Percentiles rank a stretch among this genome's conserved stretches.
Conservation (phyloP, 2,797 vertebrate species). For the Aulostomus chinensis region DNA sequence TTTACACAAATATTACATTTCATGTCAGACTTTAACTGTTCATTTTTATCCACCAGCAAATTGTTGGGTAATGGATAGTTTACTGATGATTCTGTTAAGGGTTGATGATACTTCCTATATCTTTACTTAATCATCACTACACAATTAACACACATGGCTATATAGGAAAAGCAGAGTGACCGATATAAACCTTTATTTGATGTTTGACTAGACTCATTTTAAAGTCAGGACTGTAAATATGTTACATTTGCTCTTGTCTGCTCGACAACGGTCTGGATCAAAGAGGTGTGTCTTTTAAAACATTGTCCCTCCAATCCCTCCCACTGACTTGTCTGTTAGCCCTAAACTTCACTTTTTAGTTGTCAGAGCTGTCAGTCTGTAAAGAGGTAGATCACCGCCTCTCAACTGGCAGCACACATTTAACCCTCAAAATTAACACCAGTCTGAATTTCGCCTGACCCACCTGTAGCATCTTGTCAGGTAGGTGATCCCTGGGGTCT, state of each 20-base stretch:
- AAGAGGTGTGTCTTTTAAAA: slow-evolving; percentile 77
- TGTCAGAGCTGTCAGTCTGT: slow-evolving; percentile 39
- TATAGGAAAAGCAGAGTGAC: no score
- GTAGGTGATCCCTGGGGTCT: slow-evolving; percentile 48
- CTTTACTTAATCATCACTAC: no score
- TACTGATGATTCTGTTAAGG: no score
- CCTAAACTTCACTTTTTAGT: slow-evolving; percentile 66
- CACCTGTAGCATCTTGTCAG: slow-evolving; percentile 41
- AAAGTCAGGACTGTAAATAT: slow-evolving; percentile 6
- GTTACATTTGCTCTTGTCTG: slow-evolving; percentile 7
- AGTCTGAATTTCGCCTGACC: neutral
- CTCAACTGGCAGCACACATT: slow-evolving; percentile 19
- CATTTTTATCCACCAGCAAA: neutral
- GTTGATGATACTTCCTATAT: no score
- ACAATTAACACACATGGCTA: no score
- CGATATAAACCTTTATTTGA: no score
- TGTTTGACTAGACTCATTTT: no score
- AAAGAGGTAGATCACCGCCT: slow-evolving; percentile 14
- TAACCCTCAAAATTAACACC: neutral
- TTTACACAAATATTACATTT: neutral
- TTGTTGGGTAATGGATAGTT: no score
- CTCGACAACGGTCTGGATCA: slow-evolving; percentile 36
- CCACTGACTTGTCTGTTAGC: slow-evolving; percentile 65
- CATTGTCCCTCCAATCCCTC: slow-evolving; percentile 71
- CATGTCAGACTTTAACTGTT: neutral